Percentiles rank a stretch among this genome's conserved stretches.
Conservation (phyloP, 2,888 invertebrate genomes). For the Sesia apiformis region DNA sequence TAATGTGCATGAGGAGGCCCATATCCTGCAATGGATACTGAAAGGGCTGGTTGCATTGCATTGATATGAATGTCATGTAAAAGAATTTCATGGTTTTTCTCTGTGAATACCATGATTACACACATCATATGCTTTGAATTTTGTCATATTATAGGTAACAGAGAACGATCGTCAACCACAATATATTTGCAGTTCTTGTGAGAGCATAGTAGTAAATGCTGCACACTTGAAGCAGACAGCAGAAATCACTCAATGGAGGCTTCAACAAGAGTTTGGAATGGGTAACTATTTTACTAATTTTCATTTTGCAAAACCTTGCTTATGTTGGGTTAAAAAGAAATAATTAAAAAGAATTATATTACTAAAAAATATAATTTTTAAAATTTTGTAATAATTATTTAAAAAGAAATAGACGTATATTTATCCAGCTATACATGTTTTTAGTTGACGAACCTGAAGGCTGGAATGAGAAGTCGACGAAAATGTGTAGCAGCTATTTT, state of each 20-base stretch:
- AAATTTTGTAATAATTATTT: background rate
- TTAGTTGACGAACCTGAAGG: slow-evolving; percentile 3
- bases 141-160: slow-evolving; percentile 14
- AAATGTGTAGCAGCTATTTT: slow-evolving; percentile 8
- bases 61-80: no score
- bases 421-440: no score
- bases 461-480: background rate
- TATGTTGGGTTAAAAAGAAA: background rate
- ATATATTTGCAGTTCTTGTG: slow-evolving; percentile 24
- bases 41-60: no score
- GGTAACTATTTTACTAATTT: slow-evolving; percentile 9
- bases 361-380: background rate
- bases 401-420: background rate
- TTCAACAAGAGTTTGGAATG: slow-evolving; percentile 29
- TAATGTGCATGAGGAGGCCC: no score
- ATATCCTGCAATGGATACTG: no score
- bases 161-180: slow-evolving; percentile 28
- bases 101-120: no score
- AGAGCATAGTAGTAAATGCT: slow-evolving; percentile 12
- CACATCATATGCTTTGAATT: no score
- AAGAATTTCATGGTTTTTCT: no score
- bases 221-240: slow-evolving; percentile 19
- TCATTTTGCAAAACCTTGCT: background rate
- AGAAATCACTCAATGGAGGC: slow-evolving; percentile 26
- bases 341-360: no score